Evolutionary conservation across 2,797 vertebrate genomes (phyloP).

Genomic region (Agapornis canus): DNA sequence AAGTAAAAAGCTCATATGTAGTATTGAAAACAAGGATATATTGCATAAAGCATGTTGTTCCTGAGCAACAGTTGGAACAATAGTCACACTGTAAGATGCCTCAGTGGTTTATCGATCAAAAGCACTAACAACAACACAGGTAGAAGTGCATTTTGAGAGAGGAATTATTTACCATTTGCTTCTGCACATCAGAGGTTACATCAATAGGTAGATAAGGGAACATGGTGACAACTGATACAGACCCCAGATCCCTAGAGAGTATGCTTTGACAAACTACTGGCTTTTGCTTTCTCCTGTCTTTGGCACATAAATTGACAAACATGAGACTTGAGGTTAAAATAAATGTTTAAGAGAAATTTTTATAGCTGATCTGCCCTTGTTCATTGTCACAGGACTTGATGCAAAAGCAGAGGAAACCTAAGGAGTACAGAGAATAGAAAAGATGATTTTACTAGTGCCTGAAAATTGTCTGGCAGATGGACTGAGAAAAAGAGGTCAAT

Average conservation of each 20-base stretch:
- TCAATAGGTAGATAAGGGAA: not conserved
- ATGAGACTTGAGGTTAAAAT: not conserved
- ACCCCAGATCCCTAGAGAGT: not conserved
- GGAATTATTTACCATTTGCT: slow-evolving; percentile 49
- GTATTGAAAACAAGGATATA: not conserved
- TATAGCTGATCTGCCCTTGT: not conserved
- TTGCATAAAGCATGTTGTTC: not conserved
- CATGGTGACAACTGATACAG: slow-evolving; percentile 28
- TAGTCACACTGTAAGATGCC: not conserved
- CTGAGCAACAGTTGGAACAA: not conserved
- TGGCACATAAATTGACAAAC: slow-evolving; percentile 3
- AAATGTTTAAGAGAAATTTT: not conserved
- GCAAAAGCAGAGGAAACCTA: not conserved
- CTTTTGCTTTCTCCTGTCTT: slow-evolving; percentile 37
- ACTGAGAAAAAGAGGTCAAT: not conserved
- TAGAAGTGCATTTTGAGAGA: not conserved
- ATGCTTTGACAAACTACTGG: slow-evolving; percentile 45
- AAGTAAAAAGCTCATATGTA: not conserved
- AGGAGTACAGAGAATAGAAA: not conserved
- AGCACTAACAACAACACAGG: not conserved
- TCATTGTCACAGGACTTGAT: not conserved
- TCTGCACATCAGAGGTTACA: slow-evolving; percentile 27
- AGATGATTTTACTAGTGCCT: not conserved
- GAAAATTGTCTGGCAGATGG: slow-evolving; percentile 36
- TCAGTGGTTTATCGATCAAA: slow-evolving; percentile 44